Conservation (phyloP, 2,888 invertebrate genomes). For the Sialis fuliginosa region DNA sequence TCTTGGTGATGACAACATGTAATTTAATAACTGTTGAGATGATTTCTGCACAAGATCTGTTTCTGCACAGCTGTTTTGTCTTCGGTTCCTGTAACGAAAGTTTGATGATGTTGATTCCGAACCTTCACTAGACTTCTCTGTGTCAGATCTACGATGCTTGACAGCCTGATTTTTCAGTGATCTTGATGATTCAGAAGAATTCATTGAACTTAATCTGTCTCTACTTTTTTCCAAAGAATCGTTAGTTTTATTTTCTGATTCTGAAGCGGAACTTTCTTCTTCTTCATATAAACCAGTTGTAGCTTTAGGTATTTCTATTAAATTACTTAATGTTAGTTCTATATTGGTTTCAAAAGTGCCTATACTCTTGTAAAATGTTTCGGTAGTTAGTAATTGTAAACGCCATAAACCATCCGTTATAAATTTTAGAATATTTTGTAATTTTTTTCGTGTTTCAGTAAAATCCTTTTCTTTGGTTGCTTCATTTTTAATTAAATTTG, state of each 20-base stretch:
- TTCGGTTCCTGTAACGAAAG: not conserved
- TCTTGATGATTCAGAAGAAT: not conserved
- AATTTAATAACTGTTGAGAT: conserved; percentile 31
- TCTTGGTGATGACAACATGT: conserved; percentile 59
- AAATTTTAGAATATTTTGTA: conserved; percentile 20
- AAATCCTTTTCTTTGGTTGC: conserved; percentile 10
- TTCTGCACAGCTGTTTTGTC: no score
- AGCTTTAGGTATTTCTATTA: conserved; percentile 14
- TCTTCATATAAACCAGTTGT: conserved; percentile 13
- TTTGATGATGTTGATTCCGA: conserved; percentile 6
- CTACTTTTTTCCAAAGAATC: not conserved
- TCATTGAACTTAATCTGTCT: not conserved
- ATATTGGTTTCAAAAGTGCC: conserved; percentile 20
- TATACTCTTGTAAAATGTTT: conserved; percentile 30
- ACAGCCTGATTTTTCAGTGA: not conserved
- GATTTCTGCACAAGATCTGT: not conserved
- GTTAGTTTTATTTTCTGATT: conserved; percentile 25
- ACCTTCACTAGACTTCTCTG: conserved; percentile 4
- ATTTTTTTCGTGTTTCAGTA: conserved; percentile 11
- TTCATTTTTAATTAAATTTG: conserved; percentile 18
- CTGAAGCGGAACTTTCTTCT: conserved; percentile 20
- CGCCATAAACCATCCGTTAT: conserved; percentile 56
- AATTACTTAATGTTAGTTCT: conserved; percentile 12
- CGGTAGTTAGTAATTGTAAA: conserved; percentile 44
- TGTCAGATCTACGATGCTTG: not conserved